Evolutionary conservation across 2,113 vertebrate genomes (phyloP).

Genomic region (Ctenomys sociabilis): DNA sequence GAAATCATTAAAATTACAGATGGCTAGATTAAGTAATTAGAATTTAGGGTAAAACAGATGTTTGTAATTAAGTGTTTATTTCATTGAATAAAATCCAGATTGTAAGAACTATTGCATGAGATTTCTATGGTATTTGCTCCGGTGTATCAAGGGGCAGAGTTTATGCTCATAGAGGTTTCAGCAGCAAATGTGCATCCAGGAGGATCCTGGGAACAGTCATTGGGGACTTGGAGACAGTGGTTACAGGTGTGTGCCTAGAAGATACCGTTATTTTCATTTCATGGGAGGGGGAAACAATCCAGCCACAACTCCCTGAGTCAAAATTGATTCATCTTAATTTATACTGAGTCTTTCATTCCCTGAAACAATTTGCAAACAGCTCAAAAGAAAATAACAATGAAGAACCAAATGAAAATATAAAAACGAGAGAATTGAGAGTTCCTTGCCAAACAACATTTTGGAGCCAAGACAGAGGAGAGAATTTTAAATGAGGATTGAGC

Average conservation of each 20-base stretch:
- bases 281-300: not conserved
- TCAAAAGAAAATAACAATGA: constrained; percentile 71
- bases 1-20: constrained; percentile 89
- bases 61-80: constrained; percentile 90
- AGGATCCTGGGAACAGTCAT: not conserved
- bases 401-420: constrained; percentile 71
- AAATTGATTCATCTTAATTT: constrained; percentile 69
- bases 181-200: not conserved
- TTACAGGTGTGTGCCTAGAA: constrained; percentile 52
- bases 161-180: constrained; percentile 63
- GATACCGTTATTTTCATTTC: not conserved
- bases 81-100: constrained; percentile 87
- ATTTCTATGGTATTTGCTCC: constrained; percentile 79
- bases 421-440: constrained; percentile 69
- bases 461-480: constrained; percentile 74
- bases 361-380: constrained; percentile 60
- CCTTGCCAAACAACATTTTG: constrained; percentile 74
- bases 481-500: constrained; percentile 66
- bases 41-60: constrained; percentile 89
- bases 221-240: not conserved
- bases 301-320: constrained; percentile 46
- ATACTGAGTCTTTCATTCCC: constrained; percentile 49
- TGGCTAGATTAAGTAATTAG: constrained; percentile 90
- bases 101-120: constrained; percentile 83
- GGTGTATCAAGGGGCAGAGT: constrained; percentile 73